Base-by-base conservation (phyloP, 2,888 invertebrate species). In the Drosophila paucipuncta region DNA sequence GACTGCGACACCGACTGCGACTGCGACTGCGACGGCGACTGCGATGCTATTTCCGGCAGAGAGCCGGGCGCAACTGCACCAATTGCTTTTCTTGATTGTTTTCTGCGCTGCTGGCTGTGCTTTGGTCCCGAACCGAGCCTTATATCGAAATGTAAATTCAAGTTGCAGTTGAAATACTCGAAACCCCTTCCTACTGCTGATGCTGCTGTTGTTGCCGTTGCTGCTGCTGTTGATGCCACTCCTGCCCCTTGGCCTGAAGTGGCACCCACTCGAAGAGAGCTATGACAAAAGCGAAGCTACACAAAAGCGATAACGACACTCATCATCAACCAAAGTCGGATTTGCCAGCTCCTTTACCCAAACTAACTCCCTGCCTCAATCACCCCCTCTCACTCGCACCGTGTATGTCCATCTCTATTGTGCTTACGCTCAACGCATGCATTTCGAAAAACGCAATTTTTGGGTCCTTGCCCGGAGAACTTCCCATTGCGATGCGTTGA, bases 241-340 rank as follows among this genome's bases (percentile, higher is more conserved):
- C 7, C 53, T 25, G 18, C 52, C 39, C 33, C 39, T n/a, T 25
- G 31, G 25, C 54, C 31, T 41, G 16, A 4, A 33, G 60, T 39
- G 37, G 55, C 58, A 11, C 52, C 60, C 60, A 64, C 63, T 72
- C 52, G 63, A 28, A 35, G 47, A 41, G 66, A 31, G 83, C 70
- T 74, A 73, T 69, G 68, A 84, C 84, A 81, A 78, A 89, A 89
- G 79, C 76, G 78, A 89, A 82, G 74, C 81, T 76, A 80, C 76
- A 76, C 87, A 91, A 87, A 91, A 88, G 81, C 85, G 90, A 91
- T 88, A 90, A 89, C 91, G 83, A 90, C 88, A 91, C 90, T 91
- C 88, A 88, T 91, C 89, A 89, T 90, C 90, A 90, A 78, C 76
- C 78, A 89, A 84, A 88, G 85, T 89, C 83, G 81, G 89, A 89